Conservation (phyloP, 2,888 invertebrate genomes). For the Pachycephus smyrnensis region DNA sequence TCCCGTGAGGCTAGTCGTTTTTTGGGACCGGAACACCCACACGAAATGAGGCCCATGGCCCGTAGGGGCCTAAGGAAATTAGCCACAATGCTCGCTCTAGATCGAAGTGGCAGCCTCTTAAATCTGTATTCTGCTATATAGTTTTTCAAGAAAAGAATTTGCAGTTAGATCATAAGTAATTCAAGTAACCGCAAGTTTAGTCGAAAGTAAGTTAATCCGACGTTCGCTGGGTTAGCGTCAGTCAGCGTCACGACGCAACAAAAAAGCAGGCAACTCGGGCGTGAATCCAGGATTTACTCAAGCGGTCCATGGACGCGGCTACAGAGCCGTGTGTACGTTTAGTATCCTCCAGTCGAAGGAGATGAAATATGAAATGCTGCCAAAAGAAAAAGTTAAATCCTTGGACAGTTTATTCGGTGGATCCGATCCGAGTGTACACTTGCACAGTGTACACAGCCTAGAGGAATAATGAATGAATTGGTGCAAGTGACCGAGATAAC, state of each 20-base stretch:
- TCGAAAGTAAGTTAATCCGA: constrained; percentile 32
- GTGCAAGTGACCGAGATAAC: background rate
- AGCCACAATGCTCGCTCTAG: background rate
- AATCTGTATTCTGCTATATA: background rate
- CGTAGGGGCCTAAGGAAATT: background rate
- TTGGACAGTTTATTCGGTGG: background rate
- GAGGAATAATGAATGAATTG: background rate
- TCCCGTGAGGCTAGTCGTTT: background rate
- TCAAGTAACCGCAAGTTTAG: constrained; percentile 25
- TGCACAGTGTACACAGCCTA: background rate
- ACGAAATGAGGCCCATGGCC: background rate
- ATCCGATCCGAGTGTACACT: background rate
- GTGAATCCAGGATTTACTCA: constrained; percentile 40
- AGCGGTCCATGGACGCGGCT: background rate
- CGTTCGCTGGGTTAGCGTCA: constrained; percentile 28
- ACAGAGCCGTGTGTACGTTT: background rate
- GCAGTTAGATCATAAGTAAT: background rate
- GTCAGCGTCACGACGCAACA: constrained; percentile 13
- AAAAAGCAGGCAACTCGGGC: constrained; percentile 43
- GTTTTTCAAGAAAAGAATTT: background rate
- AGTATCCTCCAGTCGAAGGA: background rate
- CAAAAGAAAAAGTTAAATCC: background rate
- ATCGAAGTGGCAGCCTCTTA: background rate
- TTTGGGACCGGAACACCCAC: background rate
- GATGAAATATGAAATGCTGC: background rate